Percentiles rank a stretch among this genome's conserved stretches.
These are phyloP conservation scores for Limanda limanda DNA, from an alignment of 2,113 vertebrate genomes.

Conservation along the genomic window DNA sequence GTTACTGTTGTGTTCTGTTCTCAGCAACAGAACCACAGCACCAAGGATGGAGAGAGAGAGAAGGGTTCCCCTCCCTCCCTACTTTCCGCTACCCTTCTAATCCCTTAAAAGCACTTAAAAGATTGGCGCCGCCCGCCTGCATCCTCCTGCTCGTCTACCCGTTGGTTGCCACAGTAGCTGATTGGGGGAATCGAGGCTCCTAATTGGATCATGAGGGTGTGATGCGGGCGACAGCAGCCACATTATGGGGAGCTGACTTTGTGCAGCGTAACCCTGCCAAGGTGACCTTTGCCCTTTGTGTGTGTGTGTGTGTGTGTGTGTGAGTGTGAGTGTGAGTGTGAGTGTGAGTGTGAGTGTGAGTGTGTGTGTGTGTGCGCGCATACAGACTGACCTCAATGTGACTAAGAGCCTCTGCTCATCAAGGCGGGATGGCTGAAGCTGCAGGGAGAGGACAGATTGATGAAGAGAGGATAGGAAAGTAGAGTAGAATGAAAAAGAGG, in stretches of 20 bases:
- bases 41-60: slow-evolving; percentile 48
- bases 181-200: slow-evolving; percentile 89
- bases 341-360: slow-evolving; percentile 34
- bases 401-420: slow-evolving; percentile 98
- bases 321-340: slow-evolving; percentile 25
- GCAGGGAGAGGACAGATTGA: slow-evolving; percentile 68
- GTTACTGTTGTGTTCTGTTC: slow-evolving; percentile 42
- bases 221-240: slow-evolving; percentile 89
- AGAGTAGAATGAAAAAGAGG: slow-evolving; percentile 43
- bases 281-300: slow-evolving; percentile 62
- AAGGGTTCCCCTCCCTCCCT: slow-evolving; percentile 82
- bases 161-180: slow-evolving; percentile 92
- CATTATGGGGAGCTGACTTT: slow-evolving; percentile 98
- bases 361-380: slow-evolving; percentile 27
- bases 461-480: slow-evolving; percentile 55
- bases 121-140: slow-evolving; percentile 91
- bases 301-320: slow-evolving; percentile 27
- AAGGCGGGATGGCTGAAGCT: slow-evolving; percentile 79
- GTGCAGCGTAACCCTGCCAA: slow-evolving; percentile 85
- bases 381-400: slow-evolving; percentile 92
- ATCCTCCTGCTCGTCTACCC: slow-evolving; percentile 87
- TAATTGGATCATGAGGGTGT: slow-evolving; percentile 99
- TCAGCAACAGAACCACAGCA: slow-evolving; percentile 46
- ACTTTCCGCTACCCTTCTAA: slow-evolving; percentile 91
- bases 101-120: slow-evolving; percentile 99